These are phyloP conservation scores for Drosophila mimica DNA, from an alignment of 2,888 invertebrate species.

Conservation along the genomic window DNA sequence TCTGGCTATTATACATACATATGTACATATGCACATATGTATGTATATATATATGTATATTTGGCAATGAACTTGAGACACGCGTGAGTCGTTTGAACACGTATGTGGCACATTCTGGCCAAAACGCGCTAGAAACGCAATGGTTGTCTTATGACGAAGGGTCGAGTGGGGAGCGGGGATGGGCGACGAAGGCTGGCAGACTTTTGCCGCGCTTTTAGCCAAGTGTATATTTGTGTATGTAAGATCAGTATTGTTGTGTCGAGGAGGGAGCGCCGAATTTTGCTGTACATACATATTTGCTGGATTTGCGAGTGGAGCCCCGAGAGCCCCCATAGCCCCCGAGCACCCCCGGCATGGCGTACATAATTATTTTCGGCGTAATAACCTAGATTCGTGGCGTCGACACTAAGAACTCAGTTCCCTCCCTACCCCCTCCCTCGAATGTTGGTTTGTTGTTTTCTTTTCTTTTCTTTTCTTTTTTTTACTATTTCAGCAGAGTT, in stretches of 20 bases:
- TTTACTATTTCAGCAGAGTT: conserved; percentile 6
- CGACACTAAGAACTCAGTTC: conserved; percentile 36
- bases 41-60: conserved; percentile 18
- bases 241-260: background rate
- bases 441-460: conserved; percentile 16
- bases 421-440: background rate
- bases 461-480: conserved; percentile 6
- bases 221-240: conserved; percentile 16
- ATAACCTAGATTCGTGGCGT: conserved; percentile 81
- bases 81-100: conserved; percentile 72
- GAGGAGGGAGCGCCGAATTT: background rate
- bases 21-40: conserved; percentile 23
- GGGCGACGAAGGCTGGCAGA: background rate
- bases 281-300: conserved; percentile 37
- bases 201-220: conserved; percentile 21
- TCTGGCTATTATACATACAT: background rate
- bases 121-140: conserved; percentile 35
- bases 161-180: background rate
- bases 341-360: conserved; percentile 33
- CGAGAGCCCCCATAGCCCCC: background rate
- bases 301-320: conserved; percentile 50
- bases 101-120: conserved; percentile 57
- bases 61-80: conserved; percentile 84
- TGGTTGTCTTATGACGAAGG: conserved; percentile 4
- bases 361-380: conserved; percentile 80